A percentile compares a stretch with the other conserved stretches of the same genome.
Evolutionary conservation across 2,797 vertebrate species (phyloP).

Genomic region (Benthosema pterotum): DNA sequence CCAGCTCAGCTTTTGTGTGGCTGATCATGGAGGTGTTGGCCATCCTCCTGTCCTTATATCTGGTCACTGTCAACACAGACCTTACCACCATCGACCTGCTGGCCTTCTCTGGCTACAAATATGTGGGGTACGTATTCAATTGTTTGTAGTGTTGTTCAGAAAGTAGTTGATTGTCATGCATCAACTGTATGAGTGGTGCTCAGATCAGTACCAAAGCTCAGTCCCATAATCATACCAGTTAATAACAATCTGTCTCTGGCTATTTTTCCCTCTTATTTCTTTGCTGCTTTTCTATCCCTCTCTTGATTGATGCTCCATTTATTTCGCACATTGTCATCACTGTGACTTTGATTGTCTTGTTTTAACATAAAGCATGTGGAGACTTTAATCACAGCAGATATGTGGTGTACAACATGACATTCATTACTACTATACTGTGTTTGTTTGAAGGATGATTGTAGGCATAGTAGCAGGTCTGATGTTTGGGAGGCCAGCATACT

Average conservation of each 20-base stretch:
- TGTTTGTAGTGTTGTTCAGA: neutral
- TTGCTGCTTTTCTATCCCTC: no score
- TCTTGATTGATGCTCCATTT: no score
- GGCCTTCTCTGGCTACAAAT: constrained; percentile 93
- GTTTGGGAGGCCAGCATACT: constrained; percentile 89
- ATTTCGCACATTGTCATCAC: no score
- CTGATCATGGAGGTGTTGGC: constrained; percentile 89
- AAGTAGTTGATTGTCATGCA: no score
- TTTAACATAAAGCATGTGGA: neutral
- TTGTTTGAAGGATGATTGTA: constrained; percentile 85
- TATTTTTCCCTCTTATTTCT: no score
- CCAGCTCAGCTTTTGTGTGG: constrained; percentile 92
- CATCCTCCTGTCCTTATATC: constrained; percentile 88
- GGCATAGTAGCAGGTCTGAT: constrained; percentile 87
- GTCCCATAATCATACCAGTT: no score
- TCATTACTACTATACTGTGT: neutral
- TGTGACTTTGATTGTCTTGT: neutral
- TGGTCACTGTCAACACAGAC: constrained; percentile 89
- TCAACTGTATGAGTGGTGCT: no score
- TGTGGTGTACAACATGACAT: neutral
- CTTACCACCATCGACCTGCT: constrained; percentile 92
- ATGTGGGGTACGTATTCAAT: constrained; percentile 85
- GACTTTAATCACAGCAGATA: neutral
- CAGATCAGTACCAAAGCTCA: no score
- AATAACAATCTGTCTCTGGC: no score